Conservation (phyloP, 2,113 vertebrate genomes). For the Ammodytes dubius region DNA sequence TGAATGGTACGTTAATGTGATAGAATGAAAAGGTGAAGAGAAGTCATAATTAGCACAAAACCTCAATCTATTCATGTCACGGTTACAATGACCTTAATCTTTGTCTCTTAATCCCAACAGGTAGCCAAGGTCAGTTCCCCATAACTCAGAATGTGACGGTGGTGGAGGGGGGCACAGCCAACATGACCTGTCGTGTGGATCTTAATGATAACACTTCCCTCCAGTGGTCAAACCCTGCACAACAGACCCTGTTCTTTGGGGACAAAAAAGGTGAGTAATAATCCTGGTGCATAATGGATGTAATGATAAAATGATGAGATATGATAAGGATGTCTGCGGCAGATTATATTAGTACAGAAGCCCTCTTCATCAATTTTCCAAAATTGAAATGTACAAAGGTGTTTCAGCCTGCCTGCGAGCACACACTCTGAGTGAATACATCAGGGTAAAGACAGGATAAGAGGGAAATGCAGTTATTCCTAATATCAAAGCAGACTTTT, state of each 20-base stretch:
- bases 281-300: conserved; percentile 20
- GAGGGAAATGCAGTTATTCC: conserved; percentile 28
- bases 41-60: conserved; percentile 1
- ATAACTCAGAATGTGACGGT: conserved; percentile 97
- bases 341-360: conserved; percentile 47
- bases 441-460: conserved; percentile 8
- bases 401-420: conserved; percentile 25
- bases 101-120: conserved; percentile 83
- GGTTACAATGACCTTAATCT: conserved; percentile 85
- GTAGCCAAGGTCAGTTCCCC: conserved; percentile 95
- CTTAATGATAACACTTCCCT: conserved; percentile 99
- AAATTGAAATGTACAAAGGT: conserved; percentile 30
- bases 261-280: conserved; percentile 96
- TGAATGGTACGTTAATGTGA: conserved; percentile 39
- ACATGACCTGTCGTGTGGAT: conserved; percentile 99
- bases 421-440: conserved; percentile 30
- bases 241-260: conserved; percentile 98
- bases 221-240: conserved; percentile 99
- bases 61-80: conserved; percentile 28
- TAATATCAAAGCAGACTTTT: conserved; percentile 56
- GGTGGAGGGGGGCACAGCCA: conserved; percentile 94
- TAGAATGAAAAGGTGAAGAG: conserved; percentile 22
- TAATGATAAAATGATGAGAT: conserved; percentile 53
- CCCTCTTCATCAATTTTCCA: conserved; percentile 53
- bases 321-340: conserved; percentile 53